Percentiles rank a stretch among this genome's conserved stretches.
Conservation (phyloP, 2,113 vertebrate genomes). For the Oreochromis spilurus region DNA sequence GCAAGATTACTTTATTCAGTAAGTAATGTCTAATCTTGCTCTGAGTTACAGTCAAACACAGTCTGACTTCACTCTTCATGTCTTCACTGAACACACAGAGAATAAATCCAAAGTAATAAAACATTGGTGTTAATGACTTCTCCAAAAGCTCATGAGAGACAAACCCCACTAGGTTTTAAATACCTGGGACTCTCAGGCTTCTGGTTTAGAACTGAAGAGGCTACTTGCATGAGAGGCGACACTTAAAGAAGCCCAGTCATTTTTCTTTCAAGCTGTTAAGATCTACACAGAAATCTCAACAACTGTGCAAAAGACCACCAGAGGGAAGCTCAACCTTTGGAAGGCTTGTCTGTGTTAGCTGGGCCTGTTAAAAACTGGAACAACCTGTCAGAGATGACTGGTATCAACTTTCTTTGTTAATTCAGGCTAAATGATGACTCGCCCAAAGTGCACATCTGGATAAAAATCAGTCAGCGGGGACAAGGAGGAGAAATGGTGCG, state of each 20-base stretch:
- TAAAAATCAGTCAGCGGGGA: background rate
- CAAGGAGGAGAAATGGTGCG: fast-evolving
- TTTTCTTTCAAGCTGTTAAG: background rate
- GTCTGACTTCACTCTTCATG: background rate
- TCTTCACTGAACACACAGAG: background rate
- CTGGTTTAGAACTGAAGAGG: background rate
- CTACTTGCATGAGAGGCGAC: background rate
- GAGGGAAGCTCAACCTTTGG: background rate
- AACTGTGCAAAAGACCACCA: background rate
- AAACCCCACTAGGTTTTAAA: background rate
- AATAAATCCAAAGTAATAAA: background rate
- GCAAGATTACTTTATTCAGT: background rate
- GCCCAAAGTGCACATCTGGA: background rate
- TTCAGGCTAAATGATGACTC: background rate
- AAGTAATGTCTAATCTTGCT: background rate
- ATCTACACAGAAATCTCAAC: background rate
- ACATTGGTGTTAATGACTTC: fast-evolving
- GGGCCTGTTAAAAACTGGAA: background rate
- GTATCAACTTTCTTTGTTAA: background rate
- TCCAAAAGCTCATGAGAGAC: background rate
- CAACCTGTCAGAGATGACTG: background rate
- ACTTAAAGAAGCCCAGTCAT: fast-evolving
- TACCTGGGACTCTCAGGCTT: background rate
- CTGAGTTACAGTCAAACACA: background rate
- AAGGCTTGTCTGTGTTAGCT: background rate